These are phyloP conservation scores for Apteryx owenii DNA, from an alignment of 2,113 vertebrate species.

Conservation along the genomic window DNA sequence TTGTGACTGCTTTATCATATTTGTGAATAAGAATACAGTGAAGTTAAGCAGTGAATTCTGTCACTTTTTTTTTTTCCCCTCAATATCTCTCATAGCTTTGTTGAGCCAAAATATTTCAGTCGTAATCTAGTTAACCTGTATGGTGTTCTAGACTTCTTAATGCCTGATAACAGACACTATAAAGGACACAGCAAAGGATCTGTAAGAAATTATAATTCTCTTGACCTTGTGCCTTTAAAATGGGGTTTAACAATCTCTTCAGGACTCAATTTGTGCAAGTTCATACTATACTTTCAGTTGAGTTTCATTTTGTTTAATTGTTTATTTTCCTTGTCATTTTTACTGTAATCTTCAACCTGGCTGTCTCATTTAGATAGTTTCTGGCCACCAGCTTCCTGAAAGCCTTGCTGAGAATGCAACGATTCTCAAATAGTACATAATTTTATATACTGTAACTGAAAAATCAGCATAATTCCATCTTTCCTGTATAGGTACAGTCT, in stretches of 20 bases:
- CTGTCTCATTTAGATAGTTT: slow-evolving; percentile 34
- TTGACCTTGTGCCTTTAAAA: not conserved
- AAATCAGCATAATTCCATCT: slow-evolving; percentile 25
- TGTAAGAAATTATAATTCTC: not conserved
- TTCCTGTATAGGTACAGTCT: not conserved
- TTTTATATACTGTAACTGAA: slow-evolving; percentile 19
- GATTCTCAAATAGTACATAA: slow-evolving; percentile 1
- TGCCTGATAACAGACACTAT: not conserved
- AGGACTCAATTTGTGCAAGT: not conserved
- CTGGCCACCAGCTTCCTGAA: slow-evolving; percentile 28
- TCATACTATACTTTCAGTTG: not conserved
- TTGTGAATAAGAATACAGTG: not conserved
- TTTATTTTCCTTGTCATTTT: slow-evolving; percentile 35
- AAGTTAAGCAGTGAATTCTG: not conserved
- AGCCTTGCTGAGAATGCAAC: not conserved
- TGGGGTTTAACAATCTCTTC: not conserved
- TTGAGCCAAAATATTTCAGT: not conserved
- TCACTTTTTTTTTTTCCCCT: not conserved
- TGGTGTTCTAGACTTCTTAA: not conserved
- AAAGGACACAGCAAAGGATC: not conserved
- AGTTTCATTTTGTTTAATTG: slow-evolving; percentile 3
- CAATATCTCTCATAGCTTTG: not conserved
- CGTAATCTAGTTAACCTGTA: not conserved
- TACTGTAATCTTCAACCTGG: not conserved
- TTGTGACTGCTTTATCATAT: not conserved